These are phyloP conservation scores for Otolemur crassicaudatus DNA, from an alignment of 2,797 vertebrate genomes.

Conservation along the genomic window DNA sequence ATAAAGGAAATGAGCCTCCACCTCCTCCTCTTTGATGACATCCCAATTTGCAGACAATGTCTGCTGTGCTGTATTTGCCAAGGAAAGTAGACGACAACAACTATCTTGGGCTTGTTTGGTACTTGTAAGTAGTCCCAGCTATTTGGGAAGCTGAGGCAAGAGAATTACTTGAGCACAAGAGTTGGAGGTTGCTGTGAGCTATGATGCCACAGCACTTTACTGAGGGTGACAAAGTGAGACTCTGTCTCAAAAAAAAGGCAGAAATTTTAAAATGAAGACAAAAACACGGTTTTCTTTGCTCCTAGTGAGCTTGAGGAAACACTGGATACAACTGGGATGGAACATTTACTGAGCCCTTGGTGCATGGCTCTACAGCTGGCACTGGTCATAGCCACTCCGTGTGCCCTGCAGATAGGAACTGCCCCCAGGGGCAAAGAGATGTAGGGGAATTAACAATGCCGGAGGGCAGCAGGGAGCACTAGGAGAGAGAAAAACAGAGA, in stretches of 20 bases:
- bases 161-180: no score
- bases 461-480: background rate
- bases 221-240: no score
- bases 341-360: background rate
- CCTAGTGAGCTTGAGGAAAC: background rate
- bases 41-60: constrained; percentile 97
- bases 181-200: no score
- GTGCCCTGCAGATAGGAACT: background rate
- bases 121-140: constrained; percentile 91
- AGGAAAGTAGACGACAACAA: constrained; percentile 95
- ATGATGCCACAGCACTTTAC: no score
- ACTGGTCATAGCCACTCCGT: no score
- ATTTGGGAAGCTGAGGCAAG: no score
- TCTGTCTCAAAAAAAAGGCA: background rate
- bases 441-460: background rate
- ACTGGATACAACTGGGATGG: background rate
- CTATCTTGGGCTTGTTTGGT: constrained; percentile 94
- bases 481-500: background rate
- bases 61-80: constrained; percentile 99
- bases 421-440: background rate
- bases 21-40: constrained; percentile 99
- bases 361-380: background rate
- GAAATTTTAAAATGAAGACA: constrained; percentile 33
- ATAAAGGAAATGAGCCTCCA: constrained; percentile 97
- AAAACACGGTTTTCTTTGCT: background rate